Base-by-base conservation (phyloP, 1,140 invertebrate genomes). In the Leptopilina boulardi region DNA sequence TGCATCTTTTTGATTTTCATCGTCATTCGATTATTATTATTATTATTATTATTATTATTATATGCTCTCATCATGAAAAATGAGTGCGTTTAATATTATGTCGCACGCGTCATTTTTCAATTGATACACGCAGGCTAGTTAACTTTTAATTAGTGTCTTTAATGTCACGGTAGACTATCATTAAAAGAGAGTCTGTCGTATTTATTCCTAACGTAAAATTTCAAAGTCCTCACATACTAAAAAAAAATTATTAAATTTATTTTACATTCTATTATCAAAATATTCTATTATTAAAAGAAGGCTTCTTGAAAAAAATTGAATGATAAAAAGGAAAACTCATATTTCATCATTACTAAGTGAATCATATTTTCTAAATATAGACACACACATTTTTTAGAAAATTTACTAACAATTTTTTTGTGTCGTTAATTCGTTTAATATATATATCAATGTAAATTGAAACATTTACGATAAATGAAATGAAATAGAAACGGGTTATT, bases 91-190 rank as follows among this genome's bases (percentile, higher is more conserved):
- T 34, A n/a, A 66, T 15, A 66, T 66, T 66, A 66, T 66, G 15
- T 30, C 59, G 59, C 59, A 66, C 59, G 59, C 59, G 26, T 66
- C 59, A 66, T 66, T 66, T 66, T 23, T 34, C 59, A 66, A 66
- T 66, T 66, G 23, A 66, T 66, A 66, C 59, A 66, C 59, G 59
- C 59, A 66, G 26, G 21, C 26, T 18, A 34, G 59, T 66, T 66
- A 66, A 30, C 59, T 66, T 66, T 66, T 66, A 66, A 66, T 66
- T 66, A 23, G 26, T 66, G 21, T 23, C 59, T 66, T 66, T 66
- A 66, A 66, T 66, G 59, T 66, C 59, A 66, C 26, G 59, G 59
- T 66, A 66, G 59, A 8, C 21, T 66, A 23, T 6, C 59, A 34
- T 66, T 66, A 30, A 30, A 66, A 30, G 59, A 30, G 59, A 66